phyloP scores from a whole-genome alignment of 2,888 invertebrate species.

The Ectemnius continuus region DNA sequence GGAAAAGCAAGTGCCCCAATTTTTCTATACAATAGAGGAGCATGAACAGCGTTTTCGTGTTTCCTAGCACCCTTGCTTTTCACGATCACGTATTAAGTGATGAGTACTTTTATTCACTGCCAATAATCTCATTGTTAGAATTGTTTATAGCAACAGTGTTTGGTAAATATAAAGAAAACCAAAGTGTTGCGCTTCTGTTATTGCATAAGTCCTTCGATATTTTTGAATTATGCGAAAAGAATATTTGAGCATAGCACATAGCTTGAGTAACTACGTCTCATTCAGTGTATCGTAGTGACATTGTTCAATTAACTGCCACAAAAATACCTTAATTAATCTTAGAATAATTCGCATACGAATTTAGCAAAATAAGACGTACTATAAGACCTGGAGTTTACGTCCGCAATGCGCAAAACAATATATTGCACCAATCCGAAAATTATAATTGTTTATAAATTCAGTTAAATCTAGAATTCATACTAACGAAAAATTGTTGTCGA shows the following conservation, averaged over 20 bases:
- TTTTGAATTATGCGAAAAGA: too few species aligned
- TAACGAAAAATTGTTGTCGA: too few species aligned
- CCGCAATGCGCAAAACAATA: too few species aligned
- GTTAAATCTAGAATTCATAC: not conserved
- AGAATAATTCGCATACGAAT: too few species aligned
- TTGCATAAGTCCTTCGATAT: constrained; percentile 28
- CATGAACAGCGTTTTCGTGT: constrained; percentile 42
- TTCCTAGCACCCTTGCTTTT: constrained; percentile 46
- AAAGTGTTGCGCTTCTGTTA: constrained; percentile 54
- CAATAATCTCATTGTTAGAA: constrained; percentile 66
- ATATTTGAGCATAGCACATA: too few species aligned
- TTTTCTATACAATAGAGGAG: constrained; percentile 20
- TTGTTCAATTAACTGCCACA: too few species aligned
- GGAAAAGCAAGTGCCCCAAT: constrained; percentile 14
- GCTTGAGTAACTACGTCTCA: too few species aligned
- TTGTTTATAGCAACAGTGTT: constrained; percentile 51
- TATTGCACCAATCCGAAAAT: not conserved
- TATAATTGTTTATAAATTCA: constrained; percentile 18
- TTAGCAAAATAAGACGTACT: too few species aligned
- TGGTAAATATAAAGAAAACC: constrained; percentile 43
- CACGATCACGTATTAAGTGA: constrained; percentile 49
- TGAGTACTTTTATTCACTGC: constrained; percentile 70
- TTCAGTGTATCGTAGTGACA: too few species aligned
- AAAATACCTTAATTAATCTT: too few species aligned
- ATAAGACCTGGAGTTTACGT: too few species aligned